Evolutionary conservation across 2,888 invertebrate species (phyloP).

Genomic region (Osmoderma eremita): DNA sequence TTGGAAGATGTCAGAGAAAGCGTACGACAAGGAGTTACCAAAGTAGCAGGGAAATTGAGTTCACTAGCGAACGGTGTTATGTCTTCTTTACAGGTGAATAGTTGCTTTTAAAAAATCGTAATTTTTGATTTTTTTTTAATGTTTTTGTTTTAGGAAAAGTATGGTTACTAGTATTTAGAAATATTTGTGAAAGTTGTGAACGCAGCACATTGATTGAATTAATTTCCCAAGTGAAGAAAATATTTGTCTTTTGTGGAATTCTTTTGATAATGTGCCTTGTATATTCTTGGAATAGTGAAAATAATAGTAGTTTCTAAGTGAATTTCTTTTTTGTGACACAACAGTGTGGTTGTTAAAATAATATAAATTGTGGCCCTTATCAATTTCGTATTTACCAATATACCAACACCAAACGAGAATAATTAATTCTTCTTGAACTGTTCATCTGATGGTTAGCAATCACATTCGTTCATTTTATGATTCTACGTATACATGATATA

Average conservation of each 20-base stretch:
- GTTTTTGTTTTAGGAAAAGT: constrained; percentile 54
- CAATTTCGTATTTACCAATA: too few relatives aligned
- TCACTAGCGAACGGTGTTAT: constrained; percentile 94
- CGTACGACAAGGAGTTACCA: constrained; percentile 95
- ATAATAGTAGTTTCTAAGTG: constrained; percentile 26
- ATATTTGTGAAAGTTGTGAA: background rate
- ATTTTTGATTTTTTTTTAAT: constrained; percentile 16
- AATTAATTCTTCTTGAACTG: too few relatives aligned
- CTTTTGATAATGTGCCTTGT: constrained; percentile 36
- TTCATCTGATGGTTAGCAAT: too few relatives aligned
- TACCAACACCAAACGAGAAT: too few relatives aligned
- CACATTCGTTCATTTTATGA: too few relatives aligned
- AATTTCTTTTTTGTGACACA: constrained; percentile 26
- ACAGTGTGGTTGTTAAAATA: constrained; percentile 3
- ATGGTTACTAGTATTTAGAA: constrained; percentile 56
- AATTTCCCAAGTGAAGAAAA: constrained; percentile 36
- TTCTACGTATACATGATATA: background rate
- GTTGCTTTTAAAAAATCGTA: constrained; percentile 3
- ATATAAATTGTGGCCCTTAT: too few relatives aligned
- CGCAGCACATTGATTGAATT: constrained; percentile 32
- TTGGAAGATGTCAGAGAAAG: constrained; percentile 97
- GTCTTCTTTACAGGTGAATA: constrained; percentile 84
- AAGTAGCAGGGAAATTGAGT: constrained; percentile 96
- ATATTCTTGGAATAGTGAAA: constrained; percentile 36
- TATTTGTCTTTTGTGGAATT: constrained; percentile 29